Conservation (phyloP, 2,888 invertebrate species). For the Altica lythri region DNA sequence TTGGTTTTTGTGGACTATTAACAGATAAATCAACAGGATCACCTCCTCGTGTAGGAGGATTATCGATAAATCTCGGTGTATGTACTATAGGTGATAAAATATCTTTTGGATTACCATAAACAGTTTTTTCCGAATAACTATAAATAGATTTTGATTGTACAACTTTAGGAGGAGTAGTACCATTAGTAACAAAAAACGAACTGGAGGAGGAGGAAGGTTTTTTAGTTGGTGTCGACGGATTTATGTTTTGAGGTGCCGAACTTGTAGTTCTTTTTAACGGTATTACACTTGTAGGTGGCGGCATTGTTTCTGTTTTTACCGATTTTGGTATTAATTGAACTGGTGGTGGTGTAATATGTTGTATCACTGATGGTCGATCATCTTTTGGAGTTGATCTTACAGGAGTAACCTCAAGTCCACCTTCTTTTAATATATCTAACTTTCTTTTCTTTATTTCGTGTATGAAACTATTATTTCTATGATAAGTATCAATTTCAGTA, state of each 20-base stretch:
- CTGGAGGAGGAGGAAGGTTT: slow-evolving; percentile 3
- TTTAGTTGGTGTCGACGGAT: slow-evolving; percentile 34
- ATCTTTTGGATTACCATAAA: slow-evolving; percentile 77
- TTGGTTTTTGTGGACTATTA: slow-evolving; percentile 58
- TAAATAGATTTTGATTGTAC: slow-evolving; percentile 70
- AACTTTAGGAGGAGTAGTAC: slow-evolving; percentile 61
- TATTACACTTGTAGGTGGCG: slow-evolving; percentile 44
- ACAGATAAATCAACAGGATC: slow-evolving; percentile 71
- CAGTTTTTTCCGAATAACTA: slow-evolving; percentile 66
- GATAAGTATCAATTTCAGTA: slow-evolving; percentile 56
- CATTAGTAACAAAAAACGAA: slow-evolving; percentile 37
- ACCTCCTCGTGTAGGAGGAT: slow-evolving; percentile 55
- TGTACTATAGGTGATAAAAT: slow-evolving; percentile 62
- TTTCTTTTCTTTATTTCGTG: slow-evolving; percentile 67
- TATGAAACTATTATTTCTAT: slow-evolving; percentile 40
- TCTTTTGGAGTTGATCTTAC: slow-evolving; percentile 55
- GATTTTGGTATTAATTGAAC: slow-evolving; percentile 33
- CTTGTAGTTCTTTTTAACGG: slow-evolving; percentile 55
- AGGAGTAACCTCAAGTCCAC: slow-evolving; percentile 77
- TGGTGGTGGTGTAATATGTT: slow-evolving; percentile 38
- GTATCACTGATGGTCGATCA: slow-evolving; percentile 52
- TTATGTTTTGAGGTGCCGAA: slow-evolving; percentile 56
- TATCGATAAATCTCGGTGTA: slow-evolving; percentile 54
- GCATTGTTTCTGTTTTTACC: slow-evolving; percentile 44
- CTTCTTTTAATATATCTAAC: slow-evolving; percentile 74